Percentiles rank a stretch among this genome's conserved stretches.
Evolutionary conservation across 2,113 vertebrate genomes (phyloP).

Genomic region (Raja brachyura): DNA sequence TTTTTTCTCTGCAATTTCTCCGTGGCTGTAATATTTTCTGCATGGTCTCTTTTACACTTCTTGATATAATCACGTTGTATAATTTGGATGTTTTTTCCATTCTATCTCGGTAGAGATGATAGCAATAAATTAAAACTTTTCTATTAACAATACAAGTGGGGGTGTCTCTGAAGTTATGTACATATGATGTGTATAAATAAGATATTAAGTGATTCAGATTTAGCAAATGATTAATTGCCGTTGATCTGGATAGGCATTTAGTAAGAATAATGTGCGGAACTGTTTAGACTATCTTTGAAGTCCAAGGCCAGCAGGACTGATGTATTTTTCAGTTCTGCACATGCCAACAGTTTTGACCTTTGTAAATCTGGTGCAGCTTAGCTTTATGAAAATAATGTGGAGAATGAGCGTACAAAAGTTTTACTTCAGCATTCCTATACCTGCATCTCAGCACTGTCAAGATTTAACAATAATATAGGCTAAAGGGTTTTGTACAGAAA

Average conservation of each 20-base stretch:
- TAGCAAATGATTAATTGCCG: background rate
- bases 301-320: background rate
- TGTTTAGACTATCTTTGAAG: background rate
- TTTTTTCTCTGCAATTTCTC: no score
- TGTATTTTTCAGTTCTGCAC: no score
- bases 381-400: background rate
- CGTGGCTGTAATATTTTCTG: no score
- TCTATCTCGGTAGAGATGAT: no score
- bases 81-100: no score
- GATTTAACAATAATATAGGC: background rate
- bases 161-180: background rate
- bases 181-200: no score
- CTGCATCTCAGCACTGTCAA: background rate
- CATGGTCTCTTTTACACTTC: no score
- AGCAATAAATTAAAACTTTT: no score
- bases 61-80: no score
- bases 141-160: background rate
- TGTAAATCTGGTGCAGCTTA: background rate
- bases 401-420: background rate
- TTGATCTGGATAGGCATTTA: background rate
- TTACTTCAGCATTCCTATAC: background rate
- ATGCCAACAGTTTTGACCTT: background rate
- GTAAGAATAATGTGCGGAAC: background rate
- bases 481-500: background rate
- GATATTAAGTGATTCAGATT: background rate